Conservation (phyloP, 2,888 invertebrate species). For the Plebejus anna region DNA sequence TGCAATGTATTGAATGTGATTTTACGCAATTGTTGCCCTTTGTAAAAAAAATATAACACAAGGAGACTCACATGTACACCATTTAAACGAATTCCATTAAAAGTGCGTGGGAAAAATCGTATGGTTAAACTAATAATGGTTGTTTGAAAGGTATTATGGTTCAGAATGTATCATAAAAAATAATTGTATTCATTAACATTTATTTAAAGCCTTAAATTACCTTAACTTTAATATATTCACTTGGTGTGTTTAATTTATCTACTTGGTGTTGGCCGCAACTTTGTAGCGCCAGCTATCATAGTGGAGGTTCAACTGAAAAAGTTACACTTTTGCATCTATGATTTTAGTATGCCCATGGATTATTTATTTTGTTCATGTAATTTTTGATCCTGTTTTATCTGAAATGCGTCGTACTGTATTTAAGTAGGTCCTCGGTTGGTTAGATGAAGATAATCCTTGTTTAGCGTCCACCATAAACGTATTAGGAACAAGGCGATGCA, state of each 20-base stretch:
- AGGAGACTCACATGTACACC: constrained; percentile 20
- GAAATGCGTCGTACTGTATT: not conserved
- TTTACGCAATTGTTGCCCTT: constrained; percentile 10
- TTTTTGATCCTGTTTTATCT: not conserved
- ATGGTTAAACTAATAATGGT: not conserved
- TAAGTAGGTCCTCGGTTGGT: not conserved
- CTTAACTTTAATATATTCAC: not conserved
- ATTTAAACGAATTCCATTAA: constrained; percentile 12
- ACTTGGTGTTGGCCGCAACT: not conserved
- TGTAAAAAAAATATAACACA: constrained; percentile 16
- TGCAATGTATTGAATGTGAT: constrained; percentile 4
- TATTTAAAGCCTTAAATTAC: not conserved
- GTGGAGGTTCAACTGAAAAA: no score
- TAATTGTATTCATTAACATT: not conserved
- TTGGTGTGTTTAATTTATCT: no score
- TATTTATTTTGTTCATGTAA: no score
- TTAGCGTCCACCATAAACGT: constrained; percentile 2
- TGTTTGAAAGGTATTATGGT: not conserved
- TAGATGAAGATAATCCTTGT: constrained; percentile 1
- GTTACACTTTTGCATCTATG: no score
- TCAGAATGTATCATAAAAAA: not conserved
- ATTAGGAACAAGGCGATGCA: constrained; percentile 12
- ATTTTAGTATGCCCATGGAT: no score
- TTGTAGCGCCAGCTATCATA: not conserved
- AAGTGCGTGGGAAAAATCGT: constrained; percentile 5